phyloP scores from a whole-genome alignment of 2,113 vertebrate species.

The Melanocharis versteri region DNA sequence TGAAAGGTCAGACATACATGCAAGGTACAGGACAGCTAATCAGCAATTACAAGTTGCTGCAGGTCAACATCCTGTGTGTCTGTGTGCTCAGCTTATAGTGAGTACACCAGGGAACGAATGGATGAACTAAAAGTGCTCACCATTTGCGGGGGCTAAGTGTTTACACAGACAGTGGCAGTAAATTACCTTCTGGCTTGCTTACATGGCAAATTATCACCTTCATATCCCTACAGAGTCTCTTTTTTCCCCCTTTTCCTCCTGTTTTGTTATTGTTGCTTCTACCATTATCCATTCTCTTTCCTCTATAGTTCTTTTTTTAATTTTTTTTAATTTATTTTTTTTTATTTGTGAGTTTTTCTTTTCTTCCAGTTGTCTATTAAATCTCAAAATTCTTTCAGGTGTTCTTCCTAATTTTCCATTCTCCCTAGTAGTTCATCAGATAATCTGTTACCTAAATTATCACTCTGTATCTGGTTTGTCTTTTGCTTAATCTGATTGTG shows the following conservation, averaged over 20 bases:
- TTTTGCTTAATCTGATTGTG: neutral
- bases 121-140: neutral
- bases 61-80: neutral
- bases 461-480: neutral
- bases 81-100: neutral
- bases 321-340: no score
- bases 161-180: neutral
- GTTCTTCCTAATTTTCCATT: neutral
- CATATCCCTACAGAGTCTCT: neutral
- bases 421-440: neutral
- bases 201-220: neutral
- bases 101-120: neutral
- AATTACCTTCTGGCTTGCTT: neutral
- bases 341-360: neutral
- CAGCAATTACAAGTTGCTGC: neutral
- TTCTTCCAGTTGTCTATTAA: neutral
- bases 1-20: neutral
- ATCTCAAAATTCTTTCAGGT: neutral
- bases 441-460: neutral
- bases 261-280: neutral
- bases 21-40: neutral
- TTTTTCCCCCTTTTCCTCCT: neutral
- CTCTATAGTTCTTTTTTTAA: neutral
- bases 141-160: neutral
- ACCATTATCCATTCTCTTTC: accelerated